A percentile compares a stretch with the other conserved stretches of the same genome.
phyloP scores from a whole-genome alignment of 1,140 invertebrate species.

The Brachystomella parvula region DNA sequence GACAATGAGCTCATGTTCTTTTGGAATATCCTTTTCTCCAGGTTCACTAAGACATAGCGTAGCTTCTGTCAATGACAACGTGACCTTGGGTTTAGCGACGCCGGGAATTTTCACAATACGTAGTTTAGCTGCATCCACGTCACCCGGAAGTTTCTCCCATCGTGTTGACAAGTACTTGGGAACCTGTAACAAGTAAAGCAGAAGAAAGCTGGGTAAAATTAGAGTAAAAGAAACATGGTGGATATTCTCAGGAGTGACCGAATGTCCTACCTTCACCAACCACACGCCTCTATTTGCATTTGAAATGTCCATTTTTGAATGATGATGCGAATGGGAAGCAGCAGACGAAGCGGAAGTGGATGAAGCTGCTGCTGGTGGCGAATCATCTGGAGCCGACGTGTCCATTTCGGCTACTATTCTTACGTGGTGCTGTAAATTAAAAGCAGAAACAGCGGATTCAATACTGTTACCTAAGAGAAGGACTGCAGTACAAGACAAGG shows the following conservation, averaged over 20 bases:
- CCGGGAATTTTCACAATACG: conserved; percentile 53
- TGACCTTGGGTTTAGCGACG: conserved; percentile 63
- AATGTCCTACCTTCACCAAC: conserved; percentile 73
- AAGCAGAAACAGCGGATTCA: too few species aligned
- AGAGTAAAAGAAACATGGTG: background rate
- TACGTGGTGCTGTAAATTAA: too few species aligned
- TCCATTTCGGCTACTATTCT: background rate
- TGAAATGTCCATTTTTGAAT: conserved; percentile 65
- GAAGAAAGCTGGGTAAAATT: background rate
- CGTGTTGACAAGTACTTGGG: conserved; percentile 89
- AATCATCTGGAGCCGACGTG: background rate
- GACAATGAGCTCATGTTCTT: conserved; percentile 81
- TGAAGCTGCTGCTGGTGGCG: background rate
- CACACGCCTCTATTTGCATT: conserved; percentile 82
- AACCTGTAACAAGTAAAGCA: conserved; percentile 43
- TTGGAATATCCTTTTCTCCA: conserved; percentile 66
- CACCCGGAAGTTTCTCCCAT: conserved; percentile 74
- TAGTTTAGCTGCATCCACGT: conserved; percentile 69
- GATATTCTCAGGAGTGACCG: too few species aligned
- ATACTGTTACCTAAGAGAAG: too few species aligned
- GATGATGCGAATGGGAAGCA: conserved; percentile 23
- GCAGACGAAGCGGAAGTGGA: conserved; percentile 24
- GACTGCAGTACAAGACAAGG: too few species aligned
- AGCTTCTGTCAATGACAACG: conserved; percentile 58
- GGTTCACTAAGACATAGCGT: conserved; percentile 61